Base-by-base conservation (phyloP, 2,888 invertebrate genomes). In the Sarcophaga subvicina region DNA sequence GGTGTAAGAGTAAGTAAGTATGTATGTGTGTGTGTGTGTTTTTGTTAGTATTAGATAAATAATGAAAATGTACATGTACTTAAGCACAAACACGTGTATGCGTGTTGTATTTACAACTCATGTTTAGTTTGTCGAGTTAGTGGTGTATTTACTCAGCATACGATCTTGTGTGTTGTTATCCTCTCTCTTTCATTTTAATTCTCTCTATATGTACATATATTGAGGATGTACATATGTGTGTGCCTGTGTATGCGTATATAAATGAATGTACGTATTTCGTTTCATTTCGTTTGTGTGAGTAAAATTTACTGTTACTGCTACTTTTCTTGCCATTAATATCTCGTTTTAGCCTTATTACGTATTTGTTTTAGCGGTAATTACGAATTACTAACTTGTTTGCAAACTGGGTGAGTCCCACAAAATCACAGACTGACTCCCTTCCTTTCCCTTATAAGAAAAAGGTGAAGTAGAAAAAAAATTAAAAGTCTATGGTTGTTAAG, bases 361-460 rank as follows among this genome's bases (percentile, higher is more conserved):
- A 92, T 92, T 92, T 92, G 91, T 91, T 91, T 91, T 91, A 89
- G 90, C 82, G 89, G 90, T 91, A 91, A 91, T 92, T 91, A 91
- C 91, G 89, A 91, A 90, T 90, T 89, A 80, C 86, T 76, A 83
- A 83, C 86, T 84, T 87, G 81, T 87, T 84, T 87, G 87, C 76
- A 67, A 81, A 67, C 84, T 81, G 78, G 71, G 75, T 70, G 62
- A 54, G 70, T 25, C 67, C 17, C 64, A 64, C 54, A 12, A 12
- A 6, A n/a, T 11, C 2, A 22, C n/a, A 67, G n/a, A 67, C n/a
- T 45, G 10, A 47, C 37, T 11, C 17, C 14, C 37, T 66, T 66
- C 14, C 37, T 66, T 66, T n/a, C 17, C 27, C 66, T 66, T 17
- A 66, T 8, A 66, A 27, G 17, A 45, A 45, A 20, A 22, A 67